Conservation (phyloP, 2,888 invertebrate genomes). For the Mythimna albipuncta region DNA sequence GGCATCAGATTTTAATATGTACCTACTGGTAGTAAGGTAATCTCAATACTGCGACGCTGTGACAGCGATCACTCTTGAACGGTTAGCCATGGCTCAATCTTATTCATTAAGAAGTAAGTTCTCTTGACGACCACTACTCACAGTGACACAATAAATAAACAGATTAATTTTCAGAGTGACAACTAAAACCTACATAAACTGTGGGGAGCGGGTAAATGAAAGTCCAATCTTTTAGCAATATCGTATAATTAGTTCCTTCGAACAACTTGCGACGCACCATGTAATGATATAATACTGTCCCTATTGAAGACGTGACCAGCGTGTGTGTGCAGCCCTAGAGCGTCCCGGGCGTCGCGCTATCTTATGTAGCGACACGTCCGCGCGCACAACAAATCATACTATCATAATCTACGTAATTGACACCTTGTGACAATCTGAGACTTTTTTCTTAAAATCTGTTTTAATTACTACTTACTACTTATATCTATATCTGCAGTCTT, state of each 20-base stretch:
- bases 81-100: too few species aligned
- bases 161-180: background rate
- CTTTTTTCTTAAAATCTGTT: conserved; percentile 1
- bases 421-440: background rate
- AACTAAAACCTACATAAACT: background rate
- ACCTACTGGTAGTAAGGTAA: background rate
- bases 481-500: conserved; percentile 26
- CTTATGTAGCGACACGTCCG: background rate
- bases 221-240: background rate
- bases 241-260: background rate
- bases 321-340: background rate
- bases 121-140: background rate
- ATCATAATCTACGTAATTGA: background rate
- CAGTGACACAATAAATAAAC: background rate
- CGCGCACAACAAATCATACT: background rate
- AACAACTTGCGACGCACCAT: background rate
- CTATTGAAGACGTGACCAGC: background rate
- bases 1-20: too few species aligned
- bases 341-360: background rate
- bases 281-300: background rate
- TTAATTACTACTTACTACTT: background rate
- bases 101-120: background rate
- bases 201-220: background rate
- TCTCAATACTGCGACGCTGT: background rate
- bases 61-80: background rate